phyloP scores from a whole-genome alignment of 2,113 vertebrate species.

The Cynoglossus semilaevis region DNA sequence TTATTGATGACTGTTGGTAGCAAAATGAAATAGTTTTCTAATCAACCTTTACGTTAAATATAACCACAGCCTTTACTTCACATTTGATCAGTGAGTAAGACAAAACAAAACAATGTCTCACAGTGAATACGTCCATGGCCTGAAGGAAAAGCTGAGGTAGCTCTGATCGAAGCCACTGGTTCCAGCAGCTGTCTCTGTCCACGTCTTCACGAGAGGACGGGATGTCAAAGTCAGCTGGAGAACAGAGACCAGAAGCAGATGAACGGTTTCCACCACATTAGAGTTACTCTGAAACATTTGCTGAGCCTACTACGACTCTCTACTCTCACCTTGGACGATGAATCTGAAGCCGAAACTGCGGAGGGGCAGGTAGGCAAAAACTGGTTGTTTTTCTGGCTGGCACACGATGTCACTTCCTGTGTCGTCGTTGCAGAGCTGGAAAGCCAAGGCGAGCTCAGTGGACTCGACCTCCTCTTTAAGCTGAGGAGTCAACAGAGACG shows the following conservation, averaged over 20 bases:
- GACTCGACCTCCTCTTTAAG: slow-evolving; percentile 76
- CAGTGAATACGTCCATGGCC: slow-evolving; percentile 76
- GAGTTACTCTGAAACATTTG: neutral
- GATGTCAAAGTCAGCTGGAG: slow-evolving; percentile 80
- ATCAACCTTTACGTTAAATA: too few species aligned
- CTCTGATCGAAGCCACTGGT: slow-evolving; percentile 82
- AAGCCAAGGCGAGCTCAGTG: slow-evolving; percentile 78
- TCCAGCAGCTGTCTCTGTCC: slow-evolving; percentile 81
- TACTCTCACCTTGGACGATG: slow-evolving; percentile 74
- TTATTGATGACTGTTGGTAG: too few species aligned
- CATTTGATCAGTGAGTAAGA: neutral
- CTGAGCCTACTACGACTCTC: too few species aligned
- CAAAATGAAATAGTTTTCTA: too few species aligned
- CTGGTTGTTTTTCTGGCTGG: slow-evolving; percentile 76
- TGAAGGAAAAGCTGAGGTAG: slow-evolving; percentile 76
- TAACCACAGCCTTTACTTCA: too few species aligned
- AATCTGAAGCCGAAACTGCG: slow-evolving; percentile 81
- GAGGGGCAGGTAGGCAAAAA: slow-evolving; percentile 80
- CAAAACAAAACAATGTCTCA: slow-evolving; percentile 46
- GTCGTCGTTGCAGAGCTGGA: slow-evolving; percentile 58
- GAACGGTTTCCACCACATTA: neutral
- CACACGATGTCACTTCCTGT: slow-evolving; percentile 29
- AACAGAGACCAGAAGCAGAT: neutral
- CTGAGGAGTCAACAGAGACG: slow-evolving; percentile 41
- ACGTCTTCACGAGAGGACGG: slow-evolving; percentile 82